phyloP scores from a whole-genome alignment of 2,797 vertebrate species.

The Sus cebifrons region DNA sequence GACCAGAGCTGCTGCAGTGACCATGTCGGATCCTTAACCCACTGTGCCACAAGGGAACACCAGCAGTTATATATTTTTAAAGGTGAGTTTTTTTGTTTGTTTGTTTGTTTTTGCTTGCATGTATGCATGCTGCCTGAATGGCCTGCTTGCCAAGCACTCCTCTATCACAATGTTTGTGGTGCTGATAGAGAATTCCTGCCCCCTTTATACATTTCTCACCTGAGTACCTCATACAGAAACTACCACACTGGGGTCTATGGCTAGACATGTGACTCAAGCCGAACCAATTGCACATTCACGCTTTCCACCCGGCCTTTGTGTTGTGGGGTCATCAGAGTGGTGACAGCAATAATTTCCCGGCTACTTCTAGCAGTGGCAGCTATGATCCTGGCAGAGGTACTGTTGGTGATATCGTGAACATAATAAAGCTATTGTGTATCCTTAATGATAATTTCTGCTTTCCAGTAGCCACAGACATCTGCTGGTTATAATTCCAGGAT shows the following conservation, averaged over 20 bases:
- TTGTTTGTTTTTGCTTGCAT: neutral
- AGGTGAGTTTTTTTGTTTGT: neutral
- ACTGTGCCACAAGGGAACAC: too few species aligned
- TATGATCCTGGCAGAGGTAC: neutral
- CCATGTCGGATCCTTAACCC: too few species aligned
- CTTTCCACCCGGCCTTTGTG: neutral
- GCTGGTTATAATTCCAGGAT: neutral
- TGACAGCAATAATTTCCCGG: neutral
- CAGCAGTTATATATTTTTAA: neutral
- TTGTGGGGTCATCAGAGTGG: neutral
- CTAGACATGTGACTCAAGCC: neutral
- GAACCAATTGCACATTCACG: neutral
- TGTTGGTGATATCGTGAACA: neutral
- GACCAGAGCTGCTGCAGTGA: too few species aligned
- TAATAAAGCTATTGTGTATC: neutral
- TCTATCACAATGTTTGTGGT: accelerated
- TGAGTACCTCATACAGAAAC: neutral
- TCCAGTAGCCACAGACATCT: neutral
- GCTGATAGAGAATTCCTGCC: neutral
- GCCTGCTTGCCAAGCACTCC: neutral
- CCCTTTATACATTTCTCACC: neutral
- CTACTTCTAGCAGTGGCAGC: neutral
- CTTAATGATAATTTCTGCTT: neutral
- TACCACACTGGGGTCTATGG: neutral
- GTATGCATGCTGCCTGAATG: accelerated